Evolutionary conservation across 2,888 invertebrate species (phyloP), one percentile per base, ranked within the genome.

Genomic region (Orthosia incerta): DNA sequence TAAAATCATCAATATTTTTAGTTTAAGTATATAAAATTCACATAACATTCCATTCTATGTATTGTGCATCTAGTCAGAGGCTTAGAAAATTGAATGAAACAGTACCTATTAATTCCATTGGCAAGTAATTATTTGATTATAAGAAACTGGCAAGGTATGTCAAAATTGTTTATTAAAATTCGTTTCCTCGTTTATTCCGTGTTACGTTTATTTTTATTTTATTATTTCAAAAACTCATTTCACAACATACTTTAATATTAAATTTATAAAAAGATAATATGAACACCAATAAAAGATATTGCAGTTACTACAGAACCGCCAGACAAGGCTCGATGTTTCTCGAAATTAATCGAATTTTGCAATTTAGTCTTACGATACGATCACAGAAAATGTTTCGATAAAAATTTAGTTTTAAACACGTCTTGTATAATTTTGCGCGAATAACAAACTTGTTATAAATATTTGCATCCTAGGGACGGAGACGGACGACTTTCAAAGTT

Each of bases 391-490:
- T 48, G 67, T 77, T 80, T 71, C 56, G 66, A 71, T 78, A 74
- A 65, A 70, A 76, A 74, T 31, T 46, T 74, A 73, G 26, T 57
- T 71, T 72, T 57, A 71, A 62, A 76, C 46, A 75, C 23, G 59
- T 65, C 62, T 73, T 70, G 61, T 69, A 75, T 53, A 84, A 76
- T 79, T 87, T 83, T 87, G 84, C 81, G 84, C 84, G 72, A 85
- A 74, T 61, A 68, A 71, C 57, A 80, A 68, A 68, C 46, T 68
- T 60, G 63, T 64, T 72, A n/a, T n/a, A n/a, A 80, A 79, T 84
- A 76, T 84, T 82, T 80, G 78, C 83, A 88, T 87, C 87, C 90
- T 86, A 86, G 84, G 93, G 93, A 93, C 93, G 93, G 93, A 91
- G 74, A 87, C 73, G 83, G 89, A 88, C 89, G 86, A 81, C 66